Conservation (phyloP, 2,797 vertebrate species). For the Ctenopoma multispine region DNA sequence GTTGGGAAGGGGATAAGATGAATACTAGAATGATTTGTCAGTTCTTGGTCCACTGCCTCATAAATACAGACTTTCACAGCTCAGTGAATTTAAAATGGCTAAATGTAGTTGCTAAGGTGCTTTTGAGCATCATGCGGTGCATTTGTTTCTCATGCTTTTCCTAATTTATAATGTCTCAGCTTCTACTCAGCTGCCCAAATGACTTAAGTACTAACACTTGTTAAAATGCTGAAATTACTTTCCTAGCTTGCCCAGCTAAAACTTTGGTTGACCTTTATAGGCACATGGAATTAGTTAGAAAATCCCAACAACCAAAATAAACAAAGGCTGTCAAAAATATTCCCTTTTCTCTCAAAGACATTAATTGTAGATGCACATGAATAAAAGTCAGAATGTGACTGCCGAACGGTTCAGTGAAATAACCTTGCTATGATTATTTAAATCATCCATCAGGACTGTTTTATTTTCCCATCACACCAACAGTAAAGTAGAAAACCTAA, state of each 20-base stretch:
- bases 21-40: constrained; percentile 30
- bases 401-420: neutral
- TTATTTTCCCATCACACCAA: neutral
- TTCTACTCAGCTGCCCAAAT: neutral
- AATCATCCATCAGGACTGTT: neutral
- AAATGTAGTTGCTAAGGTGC: constrained; percentile 12
- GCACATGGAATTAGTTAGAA: neutral
- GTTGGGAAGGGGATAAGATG: constrained; percentile 18
- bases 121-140: neutral
- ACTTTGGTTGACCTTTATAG: neutral
- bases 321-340: no score
- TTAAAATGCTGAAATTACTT: neutral
- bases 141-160: neutral
- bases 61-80: constrained; percentile 23
- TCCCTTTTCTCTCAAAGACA: no score
- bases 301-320: neutral
- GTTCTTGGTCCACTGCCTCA: constrained; percentile 8
- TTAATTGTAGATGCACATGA: no score
- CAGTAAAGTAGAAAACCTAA: neutral
- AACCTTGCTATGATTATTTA: neutral
- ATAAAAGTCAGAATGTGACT: neutral
- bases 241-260: neutral
- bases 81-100: constrained; percentile 31
- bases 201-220: neutral
- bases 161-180: constrained; percentile 24